Base-by-base conservation (phyloP, 2,113 vertebrate species). In the Ranitomeya imitator region DNA sequence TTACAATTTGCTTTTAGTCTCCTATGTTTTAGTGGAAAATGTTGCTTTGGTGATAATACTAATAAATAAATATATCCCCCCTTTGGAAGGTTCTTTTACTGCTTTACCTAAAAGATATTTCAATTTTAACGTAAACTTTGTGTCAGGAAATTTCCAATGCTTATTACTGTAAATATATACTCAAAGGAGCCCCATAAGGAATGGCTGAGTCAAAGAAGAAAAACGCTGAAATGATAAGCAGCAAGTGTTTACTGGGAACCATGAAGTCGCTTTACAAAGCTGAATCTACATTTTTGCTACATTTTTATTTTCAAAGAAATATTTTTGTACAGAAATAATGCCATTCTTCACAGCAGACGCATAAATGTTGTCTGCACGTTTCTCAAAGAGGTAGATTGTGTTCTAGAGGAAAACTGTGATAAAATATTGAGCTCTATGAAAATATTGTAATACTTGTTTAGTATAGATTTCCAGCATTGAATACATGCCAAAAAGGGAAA, bases 241-340 rank as follows among this genome's bases (percentile, higher is more conserved):
- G 84, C 55, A 9, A 73, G 57, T 86, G 73, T 86, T 77, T 77
- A 86, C 73, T 15, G 59, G 54, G 59, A 86, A 52, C 59, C 57
- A 59, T 77, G 71, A 61, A 86, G 71, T 23, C 57, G 63, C 26
- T 86, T 86, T 86, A 86, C 84, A 86, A 77, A 77, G 71, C 55
- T 60, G 26, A 86, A 86, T 86, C 84, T 86, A 86, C 84, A 77
- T 86, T 86, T 85, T 21, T 73, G 51, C 59, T n/a, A 65, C 85
- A 86, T 77, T 86, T 86, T 86, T 86, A 78, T 86, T 54, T 79
- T 78, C 73, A 65, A 86, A 86, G 74, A 86, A 84, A 84, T 65
- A 86, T 86, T 63, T 86, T 86, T 86, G 57, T 52, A 79, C 85
- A 79, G 74, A 79, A 86, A 86, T 86, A 14, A 51, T 86, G 11